Evolutionary conservation across 1,140 invertebrate genomes (phyloP), one percentile per base, ranked within the genome.

Genomic region (Campoletis sonorensis): DNA sequence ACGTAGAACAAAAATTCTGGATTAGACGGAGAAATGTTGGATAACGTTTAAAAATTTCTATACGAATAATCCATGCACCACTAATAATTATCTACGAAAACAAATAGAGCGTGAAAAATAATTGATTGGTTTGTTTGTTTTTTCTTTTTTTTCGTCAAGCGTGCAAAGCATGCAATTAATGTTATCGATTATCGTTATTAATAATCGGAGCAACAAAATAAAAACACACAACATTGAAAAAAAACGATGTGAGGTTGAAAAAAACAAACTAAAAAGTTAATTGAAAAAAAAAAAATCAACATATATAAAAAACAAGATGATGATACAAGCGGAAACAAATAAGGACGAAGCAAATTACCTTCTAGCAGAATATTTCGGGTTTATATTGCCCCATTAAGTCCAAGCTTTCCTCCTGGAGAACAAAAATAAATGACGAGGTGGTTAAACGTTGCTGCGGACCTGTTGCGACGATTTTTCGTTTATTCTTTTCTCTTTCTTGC

Each of bases 361-460:
- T 94, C 94, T 95, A 96, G 93, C 95, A 96, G 94, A 96, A 95
- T 93, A 96, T 96, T 94, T 96, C 95, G 92, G 95, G 94, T 93
- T 96, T 96, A 94, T 95, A 96, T 93, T 95, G 95, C 90, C 95
- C 95, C 93, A 96, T 95, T 92, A 96, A 95, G 93, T 96, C 95
- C 94, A 95, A 94, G 93, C 94, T 95, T 93, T 96, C 95, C 92
- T 96, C 95, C 94, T 95, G 92, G 86, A 91, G 90, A 92, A 93
- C 90, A 93, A 93, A 93, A 93, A 94, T 88, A 92, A 93, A 93
- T 88, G 89, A 88, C 78, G 75, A 79, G 45, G 72, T 80, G 49
- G 76, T 78, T 78, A 78, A 78, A 82, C 81, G 81, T 71, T 82
- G 73, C 49, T 54, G 49, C 64, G 73, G 72, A 80, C 76, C 30